Evolutionary conservation across 2,113 vertebrate genomes (phyloP), one percentile per base, ranked within the genome.

Genomic region (Hemiprocne comata): DNA sequence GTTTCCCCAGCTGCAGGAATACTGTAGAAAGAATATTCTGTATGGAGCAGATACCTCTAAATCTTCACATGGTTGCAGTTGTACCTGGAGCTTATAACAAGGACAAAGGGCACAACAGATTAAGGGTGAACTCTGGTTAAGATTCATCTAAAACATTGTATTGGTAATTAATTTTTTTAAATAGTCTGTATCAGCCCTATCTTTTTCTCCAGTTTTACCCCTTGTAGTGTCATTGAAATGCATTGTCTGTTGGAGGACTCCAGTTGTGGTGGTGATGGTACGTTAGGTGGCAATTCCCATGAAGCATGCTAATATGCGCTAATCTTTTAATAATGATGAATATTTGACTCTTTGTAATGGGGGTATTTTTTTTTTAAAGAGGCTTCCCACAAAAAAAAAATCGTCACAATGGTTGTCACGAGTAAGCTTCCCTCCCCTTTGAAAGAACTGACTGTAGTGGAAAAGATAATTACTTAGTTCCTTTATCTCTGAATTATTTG

Each of bases 401-500:
- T 40, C 50, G 82, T 87, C 93, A 97, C 96, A 97, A 97, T 97
- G 78, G 92, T 91, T 90, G 94, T 93, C 91, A 97, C 88, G 97
- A 96, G 97, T 76, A 95, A 97, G 97, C 93, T 90, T 75, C 85
- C 83, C 83, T 85, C 89, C 73, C 88, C 96, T 98, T 95, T 96
- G 97, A 97, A 97, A 94, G 83, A 96, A 97, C 91, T 97, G 97
- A 97, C 94, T 97, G 87, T 97, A 97, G 96, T 93, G 95, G 94
- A 97, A 97, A 97, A 97, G 97, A 98, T 98, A 98, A 98, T 97
- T 97, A 96, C 97, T 97, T 97, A 95, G 96, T 97, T 98, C 97
- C 94, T 98, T 98, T 98, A 98, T 98, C 96, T 97, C 91, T 2
- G 84, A 98, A 98, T 98, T 97, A 98, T 98, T 98, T 98, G 97